A percentile compares a stretch with the other conserved stretches of the same genome.
These are phyloP conservation scores for Panthera tigris DNA, from an alignment of 2,113 vertebrate species.

Conservation along the genomic window DNA sequence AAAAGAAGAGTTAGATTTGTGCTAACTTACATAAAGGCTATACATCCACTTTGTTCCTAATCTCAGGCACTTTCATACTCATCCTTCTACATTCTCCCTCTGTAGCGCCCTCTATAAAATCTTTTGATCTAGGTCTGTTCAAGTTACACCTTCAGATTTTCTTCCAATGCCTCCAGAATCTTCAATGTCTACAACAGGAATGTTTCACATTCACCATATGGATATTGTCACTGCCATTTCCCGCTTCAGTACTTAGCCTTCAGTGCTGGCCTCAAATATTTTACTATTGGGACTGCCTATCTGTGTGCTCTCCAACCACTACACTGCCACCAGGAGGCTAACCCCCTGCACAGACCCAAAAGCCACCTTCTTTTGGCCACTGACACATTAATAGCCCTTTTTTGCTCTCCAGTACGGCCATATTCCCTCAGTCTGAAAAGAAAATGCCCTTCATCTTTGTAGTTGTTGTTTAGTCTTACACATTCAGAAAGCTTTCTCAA, in stretches of 20 bases:
- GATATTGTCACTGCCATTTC: not conserved
- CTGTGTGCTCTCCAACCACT: not conserved
- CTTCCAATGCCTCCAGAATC: not conserved
- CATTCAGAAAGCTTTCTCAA: not conserved
- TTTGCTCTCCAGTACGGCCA: not conserved
- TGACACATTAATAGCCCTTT: not conserved
- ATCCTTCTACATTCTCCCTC: not conserved
- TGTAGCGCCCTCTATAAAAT: not conserved
- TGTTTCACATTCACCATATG: not conserved
- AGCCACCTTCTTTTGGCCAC: not conserved
- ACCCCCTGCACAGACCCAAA: not conserved
- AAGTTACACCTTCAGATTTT: not conserved
- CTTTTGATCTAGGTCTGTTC: not conserved
- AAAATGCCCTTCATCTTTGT: not conserved
- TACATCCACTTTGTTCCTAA: not conserved
- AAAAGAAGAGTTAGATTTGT: slow-evolving; percentile 45
- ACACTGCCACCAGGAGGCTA: not conserved
- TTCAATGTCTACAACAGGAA: not conserved
- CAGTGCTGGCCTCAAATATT: not conserved
- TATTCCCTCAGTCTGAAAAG: not conserved
- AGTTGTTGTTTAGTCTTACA: not conserved
- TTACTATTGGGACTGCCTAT: not conserved
- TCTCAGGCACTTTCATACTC: not conserved
- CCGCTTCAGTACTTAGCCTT: not conserved
- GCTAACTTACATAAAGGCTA: slow-evolving; percentile 23